These are phyloP conservation scores for Stegodyphus mimosarum DNA, from an alignment of 1,140 invertebrate species.

Conservation along the genomic window DNA sequence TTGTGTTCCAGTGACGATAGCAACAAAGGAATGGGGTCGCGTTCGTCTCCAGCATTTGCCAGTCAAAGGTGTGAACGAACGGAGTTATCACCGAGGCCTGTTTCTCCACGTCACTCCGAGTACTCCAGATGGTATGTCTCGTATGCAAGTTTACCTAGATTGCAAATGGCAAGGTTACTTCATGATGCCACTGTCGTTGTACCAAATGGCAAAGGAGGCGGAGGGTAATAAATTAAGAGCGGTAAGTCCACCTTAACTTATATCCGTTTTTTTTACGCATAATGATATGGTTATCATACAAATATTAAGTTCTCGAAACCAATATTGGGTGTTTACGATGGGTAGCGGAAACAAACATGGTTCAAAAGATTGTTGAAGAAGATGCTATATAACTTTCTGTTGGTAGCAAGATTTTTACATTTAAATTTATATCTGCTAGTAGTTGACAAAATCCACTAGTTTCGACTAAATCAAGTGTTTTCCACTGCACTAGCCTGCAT, in stretches of 20 bases:
- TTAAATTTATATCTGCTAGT: too few species aligned
- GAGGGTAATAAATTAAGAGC: constrained; percentile 35
- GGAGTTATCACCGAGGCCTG: constrained; percentile 59
- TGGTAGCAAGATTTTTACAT: too few species aligned
- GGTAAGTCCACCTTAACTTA: constrained; percentile 8
- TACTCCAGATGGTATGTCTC: constrained; percentile 28
- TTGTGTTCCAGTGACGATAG: constrained; percentile 72
- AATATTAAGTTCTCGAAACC: too few species aligned
- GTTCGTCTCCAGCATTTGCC: constrained; percentile 70
- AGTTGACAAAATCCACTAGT: too few species aligned
- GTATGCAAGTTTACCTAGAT: constrained; percentile 53
- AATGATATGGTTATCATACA: too few species aligned
- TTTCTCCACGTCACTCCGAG: constrained; percentile 47
- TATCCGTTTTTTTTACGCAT: too few species aligned
- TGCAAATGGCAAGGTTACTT: constrained; percentile 56
- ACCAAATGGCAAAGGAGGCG: constrained; percentile 42
- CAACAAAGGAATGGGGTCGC: constrained; percentile 71
- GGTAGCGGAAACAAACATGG: too few species aligned
- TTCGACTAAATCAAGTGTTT: too few species aligned
- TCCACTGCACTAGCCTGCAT: too few species aligned
- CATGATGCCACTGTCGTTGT: constrained; percentile 46
- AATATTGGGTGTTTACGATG: too few species aligned
- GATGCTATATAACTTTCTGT: too few species aligned
- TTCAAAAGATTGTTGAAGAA: too few species aligned
- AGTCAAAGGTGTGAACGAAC: constrained; percentile 71